phyloP scores from a whole-genome alignment of 2,888 invertebrate genomes.

The Drosophila greeni region DNA sequence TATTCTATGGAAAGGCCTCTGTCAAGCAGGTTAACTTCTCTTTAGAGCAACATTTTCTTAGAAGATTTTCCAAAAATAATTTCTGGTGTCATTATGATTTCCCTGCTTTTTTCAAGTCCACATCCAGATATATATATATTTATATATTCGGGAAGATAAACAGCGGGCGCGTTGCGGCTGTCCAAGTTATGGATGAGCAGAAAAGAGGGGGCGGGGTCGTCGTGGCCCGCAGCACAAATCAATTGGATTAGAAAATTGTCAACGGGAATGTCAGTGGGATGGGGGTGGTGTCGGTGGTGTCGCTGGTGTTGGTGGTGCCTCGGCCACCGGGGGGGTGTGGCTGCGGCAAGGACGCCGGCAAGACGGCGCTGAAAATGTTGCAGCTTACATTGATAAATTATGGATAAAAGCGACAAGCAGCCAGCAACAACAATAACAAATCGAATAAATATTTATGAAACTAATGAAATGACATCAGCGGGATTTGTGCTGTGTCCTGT shows the following conservation, averaged over 20 bases:
- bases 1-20: neutral
- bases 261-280: constrained; percentile 49
- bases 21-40: neutral
- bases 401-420: constrained; percentile 59
- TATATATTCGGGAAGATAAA: constrained; percentile 60
- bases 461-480: constrained; percentile 71
- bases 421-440: constrained; percentile 49
- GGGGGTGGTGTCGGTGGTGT: neutral
- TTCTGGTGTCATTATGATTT: too few relatives aligned
- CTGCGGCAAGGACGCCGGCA: constrained; percentile 19
- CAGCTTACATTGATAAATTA: constrained; percentile 70
- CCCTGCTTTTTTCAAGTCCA: constrained; percentile 7
- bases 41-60: neutral
- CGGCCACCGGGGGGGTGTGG: neutral
- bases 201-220: neutral
- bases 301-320: neutral
- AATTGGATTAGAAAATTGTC: constrained; percentile 73
- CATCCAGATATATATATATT: constrained; percentile 17
- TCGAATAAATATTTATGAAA: constrained; percentile 74
- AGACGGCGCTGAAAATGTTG: constrained; percentile 50
- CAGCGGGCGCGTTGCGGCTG: constrained; percentile 61
- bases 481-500: constrained; percentile 30
- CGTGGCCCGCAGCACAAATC: constrained; percentile 69
- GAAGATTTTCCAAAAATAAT: neutral
- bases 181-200: constrained; percentile 38